A percentile compares a stretch with the other conserved stretches of the same genome.
Evolutionary conservation across 2,113 vertebrate genomes (phyloP).

Genomic region (Nasalis larvatus): DNA sequence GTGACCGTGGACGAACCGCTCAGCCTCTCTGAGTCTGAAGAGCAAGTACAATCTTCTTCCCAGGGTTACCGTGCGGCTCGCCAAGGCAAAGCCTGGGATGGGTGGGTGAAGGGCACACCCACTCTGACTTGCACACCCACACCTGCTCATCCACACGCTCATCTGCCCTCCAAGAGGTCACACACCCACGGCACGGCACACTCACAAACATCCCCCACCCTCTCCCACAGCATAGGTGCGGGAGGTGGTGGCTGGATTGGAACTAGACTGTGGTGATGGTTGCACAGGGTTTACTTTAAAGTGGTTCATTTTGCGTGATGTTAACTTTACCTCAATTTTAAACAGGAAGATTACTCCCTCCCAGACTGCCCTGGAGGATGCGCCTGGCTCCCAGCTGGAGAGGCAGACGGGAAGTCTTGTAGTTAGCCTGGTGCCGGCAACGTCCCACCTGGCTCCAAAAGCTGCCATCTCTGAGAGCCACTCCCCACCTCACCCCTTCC

Average conservation of each 20-base stretch:
- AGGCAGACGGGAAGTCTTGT: background rate
- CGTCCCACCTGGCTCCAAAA: background rate
- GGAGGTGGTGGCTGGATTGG: background rate
- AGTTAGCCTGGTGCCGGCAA: background rate
- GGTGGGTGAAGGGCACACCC: rapidly evolving
- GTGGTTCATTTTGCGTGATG: rapidly evolving
- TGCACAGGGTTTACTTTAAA: background rate
- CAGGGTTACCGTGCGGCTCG: rapidly evolving
- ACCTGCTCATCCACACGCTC: too few relatives aligned
- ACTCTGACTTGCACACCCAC: too few relatives aligned
- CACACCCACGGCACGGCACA: background rate
- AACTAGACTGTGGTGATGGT: rapidly evolving
- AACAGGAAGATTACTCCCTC: background rate
- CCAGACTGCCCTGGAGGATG: background rate
- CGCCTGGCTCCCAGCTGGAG: background rate
- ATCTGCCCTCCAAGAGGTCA: background rate
- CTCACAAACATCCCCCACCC: background rate
- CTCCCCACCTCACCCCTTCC: too few relatives aligned
- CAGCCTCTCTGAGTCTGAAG: background rate
- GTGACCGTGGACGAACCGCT: background rate
- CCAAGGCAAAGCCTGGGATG: rapidly evolving
- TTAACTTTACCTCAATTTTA: background rate
- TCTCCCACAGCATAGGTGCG: rapidly evolving
- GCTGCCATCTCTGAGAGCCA: background rate
- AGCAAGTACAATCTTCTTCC: rapidly evolving